Evolutionary conservation across 1,140 invertebrate genomes (phyloP), one percentile per base, ranked within the genome.

Genomic region (Ylistrum balloti): DNA sequence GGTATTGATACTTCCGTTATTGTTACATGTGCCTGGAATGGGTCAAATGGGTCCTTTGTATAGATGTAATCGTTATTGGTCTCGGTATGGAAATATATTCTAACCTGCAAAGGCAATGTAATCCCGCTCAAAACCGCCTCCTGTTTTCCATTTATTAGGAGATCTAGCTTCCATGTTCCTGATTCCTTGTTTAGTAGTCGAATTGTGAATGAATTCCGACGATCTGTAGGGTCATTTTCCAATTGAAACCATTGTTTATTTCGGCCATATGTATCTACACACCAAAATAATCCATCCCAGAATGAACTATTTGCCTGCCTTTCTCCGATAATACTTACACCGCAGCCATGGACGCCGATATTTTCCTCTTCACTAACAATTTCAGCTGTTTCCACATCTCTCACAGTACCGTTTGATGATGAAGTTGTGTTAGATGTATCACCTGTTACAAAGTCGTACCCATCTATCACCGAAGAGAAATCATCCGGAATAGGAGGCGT

Each of bases 251-350:
- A 88, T 34, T 91, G 28, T 9, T 33, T 32, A 22, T 86, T 56
- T 0, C 45, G 35, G 45, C 88, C 87, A 48, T 91, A 88, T 22
- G 41, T 89, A 56, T 92, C 90, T 9, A 34, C 34, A 32, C 74
- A 86, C 92, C 90, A 91, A 74, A 92, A 87, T 33, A 87, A 88
- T 22, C 87, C 34, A 90, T 90, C 48, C 90, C 90, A 91, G 33
- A 3, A n/a, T n/a, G 22, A n/a, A n/a, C 86, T 91, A 0, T 86
- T 34, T 0, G 13, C n/a, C 11, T 74, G 56, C 56, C 11, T 74
- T 74, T 74, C 56, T 74, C 56, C 56, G 22, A 74, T n/a, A 17
- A 74, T 74, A n/a, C 56, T 74, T 28, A 74, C 56, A 74, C 56
- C 56, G 17, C 56, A 74, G 56, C 56, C 56, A 74, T 28, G 5